Base-by-base conservation (phyloP, 2,113 vertebrate species). In the Pteropus alecto region DNA sequence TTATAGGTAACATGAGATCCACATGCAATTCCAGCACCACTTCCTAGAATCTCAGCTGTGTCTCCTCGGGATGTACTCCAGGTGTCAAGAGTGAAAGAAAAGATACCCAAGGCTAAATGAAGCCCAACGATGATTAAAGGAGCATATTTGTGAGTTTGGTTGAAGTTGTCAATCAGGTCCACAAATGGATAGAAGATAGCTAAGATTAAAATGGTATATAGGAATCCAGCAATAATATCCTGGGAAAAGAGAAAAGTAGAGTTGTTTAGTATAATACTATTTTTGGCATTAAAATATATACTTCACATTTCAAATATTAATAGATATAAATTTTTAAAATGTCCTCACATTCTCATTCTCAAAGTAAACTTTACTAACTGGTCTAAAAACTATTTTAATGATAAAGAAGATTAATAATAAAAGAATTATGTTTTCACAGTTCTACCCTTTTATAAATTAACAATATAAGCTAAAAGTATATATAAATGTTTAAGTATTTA, bases 61-160 rank as follows among this genome's bases (percentile, higher is more conserved):
- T 99, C 99, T 3, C 99, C 99, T 6, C 99, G 98, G 0, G 99
- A 99, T 0, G 99, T 99, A 98, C 99, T 99, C 99, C 99, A 99
- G 10, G 99, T 99, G 97, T 99, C 99, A 71, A 99, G 98, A 7
- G 99, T 99, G 97, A 99, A 99, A 78, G 99, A 99, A 98, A 99
- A 99, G 96, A 99, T 98, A 71, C 99, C 99, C 98, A 99, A 93
- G 35, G 98, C 99, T 38, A 99, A 97, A 92, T 99, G 99, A n/a
- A 99, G 97, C 22, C 98, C 99, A 54, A 99, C 97, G 98, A 99
- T 99, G 94, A 99, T 94, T 46, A 99, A 95, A 0, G 99, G 99
- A 1, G 99, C 99, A 0, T 99, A 99, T 97, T 95, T 98, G 97
- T 98, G 98, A 24, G 99, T 99, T 97, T 99, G 98, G 97, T 99